Base-by-base conservation (phyloP, 2,113 vertebrate genomes). In the Apodemus speciosus region DNA sequence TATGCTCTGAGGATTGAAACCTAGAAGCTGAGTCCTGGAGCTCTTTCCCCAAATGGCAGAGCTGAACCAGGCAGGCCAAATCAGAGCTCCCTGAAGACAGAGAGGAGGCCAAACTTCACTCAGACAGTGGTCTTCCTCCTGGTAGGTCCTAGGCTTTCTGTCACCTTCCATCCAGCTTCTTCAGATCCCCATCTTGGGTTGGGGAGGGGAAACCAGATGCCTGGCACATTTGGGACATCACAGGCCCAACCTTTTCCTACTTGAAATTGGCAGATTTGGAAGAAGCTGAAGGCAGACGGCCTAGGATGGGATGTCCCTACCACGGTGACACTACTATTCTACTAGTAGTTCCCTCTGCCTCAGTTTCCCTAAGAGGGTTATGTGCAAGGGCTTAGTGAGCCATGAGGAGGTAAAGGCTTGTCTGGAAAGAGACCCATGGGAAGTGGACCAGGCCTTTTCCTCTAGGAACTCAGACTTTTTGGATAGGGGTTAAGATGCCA, bases 251-350 rank as follows among this genome's bases (percentile, higher is more conserved):
- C 20, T 30, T 35, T n/a, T 66, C 9, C 8, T 32, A n/a, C 25
- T 43, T 53, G 38, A 56, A 43, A 0, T 6, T 46, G 85, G 71
- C 89, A 58, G 76, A 56, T 40, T 49, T 23, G 0, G 32, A 69
- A 58, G 40, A 58, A 43, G 14, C 43, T 38, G 9, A 58, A 79
- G 40, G 32, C 64, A 60, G 66, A 38, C 14, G 23, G 66, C 3
- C 16, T 43, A 51, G 72, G 10, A 27, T 0, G 11, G 69, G n/a
- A 69, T 35, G 25, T 20, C 25, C 85, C 27, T 58, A 64, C 16
- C n/a, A 20, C 1, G 35, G 43, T 30, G 92, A 43, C 13, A 7
- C 7, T 0, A 1, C 0, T 0, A 10, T 40, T 32, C 2, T 25
- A 7, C 3, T 1, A 4, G 4, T 0, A 2, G 16, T 30, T 10